Conservation (phyloP, 2,113 vertebrate genomes). For the Camelus dromedarius region DNA sequence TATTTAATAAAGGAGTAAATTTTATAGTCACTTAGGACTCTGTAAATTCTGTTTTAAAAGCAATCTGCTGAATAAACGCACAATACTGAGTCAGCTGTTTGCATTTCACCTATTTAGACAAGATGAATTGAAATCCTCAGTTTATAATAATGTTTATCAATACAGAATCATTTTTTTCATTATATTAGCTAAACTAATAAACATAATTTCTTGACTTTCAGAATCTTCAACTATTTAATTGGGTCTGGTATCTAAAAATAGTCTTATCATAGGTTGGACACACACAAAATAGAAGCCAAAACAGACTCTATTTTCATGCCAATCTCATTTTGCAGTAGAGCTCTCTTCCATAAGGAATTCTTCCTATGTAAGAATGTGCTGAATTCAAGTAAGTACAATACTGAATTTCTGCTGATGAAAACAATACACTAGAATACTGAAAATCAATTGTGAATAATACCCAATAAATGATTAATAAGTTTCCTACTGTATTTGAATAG, state of each 20-base stretch:
- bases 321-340: background rate
- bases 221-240: background rate
- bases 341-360: background rate
- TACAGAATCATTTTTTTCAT: background rate
- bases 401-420: background rate
- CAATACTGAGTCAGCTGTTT: background rate
- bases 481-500: background rate
- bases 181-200: slow-evolving; percentile 37
- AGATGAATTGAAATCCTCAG: slow-evolving; percentile 22
- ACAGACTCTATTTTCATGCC: background rate
- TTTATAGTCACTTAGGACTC: background rate
- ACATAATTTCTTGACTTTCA: background rate
- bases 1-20: slow-evolving; percentile 7
- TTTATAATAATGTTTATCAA: slow-evolving; percentile 42
- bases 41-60: slow-evolving; percentile 39
- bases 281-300: background rate
- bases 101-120: slow-evolving; percentile 33
- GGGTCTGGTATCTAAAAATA: background rate
- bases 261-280: background rate
- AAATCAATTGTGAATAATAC: background rate
- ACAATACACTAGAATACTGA: background rate
- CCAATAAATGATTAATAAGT: background rate
- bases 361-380: background rate
- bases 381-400: background rate
- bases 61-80: background rate